Evolutionary conservation across 2,113 vertebrate species (phyloP).

Genomic region (Pristiophorus japonicus): DNA sequence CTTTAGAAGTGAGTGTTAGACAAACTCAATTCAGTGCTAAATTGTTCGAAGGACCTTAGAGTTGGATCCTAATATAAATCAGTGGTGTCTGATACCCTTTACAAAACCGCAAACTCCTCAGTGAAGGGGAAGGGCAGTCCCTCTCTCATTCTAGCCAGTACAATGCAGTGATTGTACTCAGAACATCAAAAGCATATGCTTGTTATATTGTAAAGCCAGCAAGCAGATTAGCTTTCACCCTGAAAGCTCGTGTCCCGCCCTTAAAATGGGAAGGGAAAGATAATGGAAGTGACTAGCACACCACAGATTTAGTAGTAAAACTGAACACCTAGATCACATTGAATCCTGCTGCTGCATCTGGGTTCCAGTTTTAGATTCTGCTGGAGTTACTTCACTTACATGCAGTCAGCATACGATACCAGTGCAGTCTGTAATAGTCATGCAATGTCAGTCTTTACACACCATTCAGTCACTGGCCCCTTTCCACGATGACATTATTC

Average conservation of each 20-base stretch:
- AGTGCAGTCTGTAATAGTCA: background rate
- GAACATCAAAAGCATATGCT: background rate
- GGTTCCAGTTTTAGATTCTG: no score
- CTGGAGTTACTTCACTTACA: no score
- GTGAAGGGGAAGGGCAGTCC: background rate
- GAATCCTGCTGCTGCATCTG: no score
- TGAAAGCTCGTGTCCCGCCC: no score
- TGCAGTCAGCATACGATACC: no score
- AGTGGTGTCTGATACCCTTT: background rate
- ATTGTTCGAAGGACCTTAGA: background rate
- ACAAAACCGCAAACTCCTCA: background rate
- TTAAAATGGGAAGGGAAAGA: background rate
- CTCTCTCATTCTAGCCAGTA: background rate
- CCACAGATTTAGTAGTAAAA: no score
- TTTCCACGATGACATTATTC: background rate
- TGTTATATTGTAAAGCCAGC: background rate
- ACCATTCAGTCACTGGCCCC: background rate
- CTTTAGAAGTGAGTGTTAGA: background rate
- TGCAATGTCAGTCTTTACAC: background rate
- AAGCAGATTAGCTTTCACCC: background rate
- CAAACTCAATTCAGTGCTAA: background rate
- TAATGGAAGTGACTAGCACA: background rate
- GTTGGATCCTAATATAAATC: background rate
- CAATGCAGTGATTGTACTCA: background rate
- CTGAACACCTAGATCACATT: no score